phyloP scores from a whole-genome alignment of 2,888 invertebrate species.

The Parthenolecanium corni region DNA sequence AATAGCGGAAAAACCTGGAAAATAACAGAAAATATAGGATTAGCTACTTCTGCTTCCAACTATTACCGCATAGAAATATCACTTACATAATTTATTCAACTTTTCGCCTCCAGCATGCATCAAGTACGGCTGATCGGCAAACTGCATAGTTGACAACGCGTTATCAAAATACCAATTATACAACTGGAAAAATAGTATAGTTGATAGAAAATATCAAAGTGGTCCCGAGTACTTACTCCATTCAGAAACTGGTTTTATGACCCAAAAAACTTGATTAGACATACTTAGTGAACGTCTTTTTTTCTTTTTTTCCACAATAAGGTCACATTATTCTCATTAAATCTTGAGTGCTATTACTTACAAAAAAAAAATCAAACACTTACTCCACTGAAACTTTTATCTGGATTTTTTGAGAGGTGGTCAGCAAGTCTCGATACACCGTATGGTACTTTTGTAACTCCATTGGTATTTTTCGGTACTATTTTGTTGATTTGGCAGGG shows the following conservation, averaged over 20 bases:
- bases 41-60: not conserved
- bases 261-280: too few species aligned
- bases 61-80: not conserved
- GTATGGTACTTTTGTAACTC: not conserved
- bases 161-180: constrained; percentile 25
- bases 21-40: not conserved
- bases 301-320: too few species aligned
- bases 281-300: too few species aligned
- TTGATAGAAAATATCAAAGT: not conserved
- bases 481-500: not conserved
- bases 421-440: not conserved
- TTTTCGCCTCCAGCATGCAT: constrained; percentile 12
- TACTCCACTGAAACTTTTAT: constrained; percentile 24
- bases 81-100: constrained; percentile 16
- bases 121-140: not conserved
- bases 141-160: not conserved
- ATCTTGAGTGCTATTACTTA: too few species aligned
- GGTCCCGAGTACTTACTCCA: not conserved
- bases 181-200: not conserved
- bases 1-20: not conserved
- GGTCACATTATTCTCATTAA: too few species aligned
- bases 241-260: not conserved
- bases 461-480: not conserved
- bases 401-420: constrained; percentile 11
- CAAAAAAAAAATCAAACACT: not conserved